Conservation (phyloP, 2,797 vertebrate species). For the Xiphophorus birchmanni region DNA sequence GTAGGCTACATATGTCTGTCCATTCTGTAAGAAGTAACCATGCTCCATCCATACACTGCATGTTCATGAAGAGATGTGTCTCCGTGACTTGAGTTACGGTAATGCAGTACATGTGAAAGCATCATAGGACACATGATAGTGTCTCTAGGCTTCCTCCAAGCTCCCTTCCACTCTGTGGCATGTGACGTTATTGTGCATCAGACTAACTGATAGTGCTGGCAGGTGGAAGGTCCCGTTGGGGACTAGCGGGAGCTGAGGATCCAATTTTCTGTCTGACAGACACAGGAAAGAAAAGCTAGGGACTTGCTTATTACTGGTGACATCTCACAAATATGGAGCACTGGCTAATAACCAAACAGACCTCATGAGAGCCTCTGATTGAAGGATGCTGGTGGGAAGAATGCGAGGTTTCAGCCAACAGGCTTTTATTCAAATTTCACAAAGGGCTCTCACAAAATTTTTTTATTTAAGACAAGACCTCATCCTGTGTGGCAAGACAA, state of each 20-base stretch:
- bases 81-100: not conserved
- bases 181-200: constrained; percentile 38
- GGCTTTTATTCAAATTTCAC: constrained; percentile 59
- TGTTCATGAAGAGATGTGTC: not conserved
- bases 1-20: not conserved
- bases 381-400: constrained; percentile 37
- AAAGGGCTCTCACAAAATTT: constrained; percentile 19
- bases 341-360: constrained; percentile 55
- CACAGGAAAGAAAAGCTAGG: constrained; percentile 41
- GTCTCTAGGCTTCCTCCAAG: constrained; percentile 20
- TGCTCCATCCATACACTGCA: not conserved
- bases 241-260: constrained; percentile 38
- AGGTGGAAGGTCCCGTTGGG: constrained; percentile 49
- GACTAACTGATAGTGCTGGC: constrained; percentile 60
- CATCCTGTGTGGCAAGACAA: not conserved
- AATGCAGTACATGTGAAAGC: constrained; percentile 16
- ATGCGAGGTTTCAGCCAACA: constrained; percentile 39
- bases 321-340: constrained; percentile 71
- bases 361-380: constrained; percentile 55
- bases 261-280: constrained; percentile 65
- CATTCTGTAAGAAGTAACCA: not conserved
- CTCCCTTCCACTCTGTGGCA: constrained; percentile 15
- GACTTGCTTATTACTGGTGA: constrained; percentile 71
- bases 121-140: not conserved
- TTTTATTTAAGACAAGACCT: constrained; percentile 15